These are phyloP conservation scores for Sinocyclocheilus anshuiensis DNA, from an alignment of 2,113 vertebrate genomes.

Conservation along the genomic window DNA sequence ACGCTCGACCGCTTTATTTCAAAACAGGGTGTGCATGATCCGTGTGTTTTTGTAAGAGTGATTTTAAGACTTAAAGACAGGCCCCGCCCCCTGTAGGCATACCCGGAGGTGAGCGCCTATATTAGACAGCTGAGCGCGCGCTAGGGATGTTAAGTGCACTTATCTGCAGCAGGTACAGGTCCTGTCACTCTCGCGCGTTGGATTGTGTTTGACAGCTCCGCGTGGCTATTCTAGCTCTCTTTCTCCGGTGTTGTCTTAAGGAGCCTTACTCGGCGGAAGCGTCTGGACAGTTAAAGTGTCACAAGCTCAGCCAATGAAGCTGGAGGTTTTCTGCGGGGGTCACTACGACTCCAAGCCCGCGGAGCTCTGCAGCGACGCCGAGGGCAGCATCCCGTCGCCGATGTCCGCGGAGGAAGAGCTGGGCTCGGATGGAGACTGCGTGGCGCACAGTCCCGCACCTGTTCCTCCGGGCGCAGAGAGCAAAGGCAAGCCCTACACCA, in stretches of 20 bases:
- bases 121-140: conserved; percentile 59
- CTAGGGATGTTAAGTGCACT: conserved; percentile 62
- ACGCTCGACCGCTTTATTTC: conserved; percentile 18
- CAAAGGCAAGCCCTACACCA: conserved; percentile 88
- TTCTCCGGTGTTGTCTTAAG: neutral
- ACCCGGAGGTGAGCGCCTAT: conserved; percentile 71
- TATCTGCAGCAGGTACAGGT: conserved; percentile 41
- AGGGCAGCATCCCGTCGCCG: conserved; percentile 69
- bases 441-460: conserved; percentile 82
- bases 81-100: conserved; percentile 72
- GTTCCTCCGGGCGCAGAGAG: conserved; percentile 53
- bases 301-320: conserved; percentile 76
- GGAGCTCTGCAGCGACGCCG: conserved; percentile 71
- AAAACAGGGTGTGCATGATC: conserved; percentile 17
- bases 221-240: neutral
- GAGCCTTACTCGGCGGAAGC: neutral
- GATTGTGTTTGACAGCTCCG: conserved; percentile 17
- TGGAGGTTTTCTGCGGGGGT: conserved; percentile 80
- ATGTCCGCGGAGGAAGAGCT: conserved; percentile 83
- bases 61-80: conserved; percentile 30
- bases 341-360: conserved; percentile 72
- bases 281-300: neutral
- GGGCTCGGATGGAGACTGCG: conserved; percentile 91
- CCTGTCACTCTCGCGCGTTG: neutral
- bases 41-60: conserved; percentile 10